These are phyloP conservation scores for Phyllostomus hastatus DNA, from an alignment of 2,113 vertebrate species.

Conservation along the genomic window DNA sequence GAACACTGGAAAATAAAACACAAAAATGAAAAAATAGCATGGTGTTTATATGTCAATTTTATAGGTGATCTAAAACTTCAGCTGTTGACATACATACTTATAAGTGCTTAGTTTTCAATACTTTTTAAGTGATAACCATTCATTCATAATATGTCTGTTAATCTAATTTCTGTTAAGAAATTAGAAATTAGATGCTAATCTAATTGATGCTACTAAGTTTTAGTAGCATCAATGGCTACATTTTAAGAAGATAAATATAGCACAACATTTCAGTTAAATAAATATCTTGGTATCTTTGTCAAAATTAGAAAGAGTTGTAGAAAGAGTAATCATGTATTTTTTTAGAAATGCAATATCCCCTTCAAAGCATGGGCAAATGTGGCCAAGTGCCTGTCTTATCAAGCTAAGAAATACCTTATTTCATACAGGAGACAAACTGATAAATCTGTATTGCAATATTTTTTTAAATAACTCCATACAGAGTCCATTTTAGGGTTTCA, in stretches of 20 bases:
- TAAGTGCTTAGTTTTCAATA: neutral
- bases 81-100: neutral
- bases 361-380: neutral
- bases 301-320: constrained; percentile 4
- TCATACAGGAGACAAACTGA: neutral
- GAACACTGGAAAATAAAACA: constrained; percentile 17
- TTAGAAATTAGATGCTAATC: too few relatives aligned
- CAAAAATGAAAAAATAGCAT: neutral
- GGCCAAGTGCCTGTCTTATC: neutral
- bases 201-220: too few relatives aligned
- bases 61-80: neutral
- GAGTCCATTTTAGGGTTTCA: neutral
- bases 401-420: constrained; percentile 2
- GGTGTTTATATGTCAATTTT: neutral
- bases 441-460: neutral
- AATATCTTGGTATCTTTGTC: neutral
- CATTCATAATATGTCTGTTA: neutral
- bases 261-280: neutral
- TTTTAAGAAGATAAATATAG: neutral
- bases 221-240: neutral
- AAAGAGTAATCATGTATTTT: neutral
- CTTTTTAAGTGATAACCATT: neutral
- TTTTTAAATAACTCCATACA: neutral
- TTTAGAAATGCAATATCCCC: neutral
- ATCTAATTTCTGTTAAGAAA: neutral